phyloP scores from a whole-genome alignment of 2,113 vertebrate species.

The Gadus chalcogrammus region DNA sequence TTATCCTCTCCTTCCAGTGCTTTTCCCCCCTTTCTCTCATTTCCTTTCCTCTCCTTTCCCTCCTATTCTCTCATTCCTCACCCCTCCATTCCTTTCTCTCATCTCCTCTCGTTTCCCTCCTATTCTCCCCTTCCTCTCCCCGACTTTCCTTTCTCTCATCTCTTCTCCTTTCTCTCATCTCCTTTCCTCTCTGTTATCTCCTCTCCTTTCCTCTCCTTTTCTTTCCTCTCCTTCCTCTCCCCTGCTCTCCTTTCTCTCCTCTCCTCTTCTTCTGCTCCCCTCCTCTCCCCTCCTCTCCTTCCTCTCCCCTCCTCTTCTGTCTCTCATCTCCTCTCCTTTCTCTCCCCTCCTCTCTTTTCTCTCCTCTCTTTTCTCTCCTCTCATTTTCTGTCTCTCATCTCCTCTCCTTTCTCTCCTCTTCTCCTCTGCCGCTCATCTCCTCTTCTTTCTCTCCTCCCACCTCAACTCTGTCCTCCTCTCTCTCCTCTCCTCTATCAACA shows the following conservation, averaged over 20 bases:
- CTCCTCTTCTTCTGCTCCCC: too few relatives aligned
- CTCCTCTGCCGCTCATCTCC: slow-evolving; percentile 20
- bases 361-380: slow-evolving; percentile 8
- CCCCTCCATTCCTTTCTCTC: neutral
- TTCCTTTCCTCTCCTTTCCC: slow-evolving; percentile 21
- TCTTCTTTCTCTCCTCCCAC: neutral
- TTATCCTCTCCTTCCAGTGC: neutral
- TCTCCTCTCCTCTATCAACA: slow-evolving; percentile 13
- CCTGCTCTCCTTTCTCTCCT: neutral
- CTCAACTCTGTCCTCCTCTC: slow-evolving; percentile 19
- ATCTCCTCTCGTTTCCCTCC: slow-evolving; percentile 4
- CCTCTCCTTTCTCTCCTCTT: slow-evolving; percentile 11
- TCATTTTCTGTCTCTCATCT: slow-evolving; percentile 22
- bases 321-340: slow-evolving; percentile 13
- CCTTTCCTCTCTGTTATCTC: slow-evolving; percentile 1
- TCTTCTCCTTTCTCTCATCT: neutral
- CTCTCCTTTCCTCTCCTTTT: too few relatives aligned
- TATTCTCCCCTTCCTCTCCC: slow-evolving; percentile 9
- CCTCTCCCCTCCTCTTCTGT: slow-evolving; percentile 1
- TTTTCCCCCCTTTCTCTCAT: slow-evolving; percentile 4
- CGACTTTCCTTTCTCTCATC: slow-evolving; percentile 13
- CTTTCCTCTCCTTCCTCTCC: neutral
- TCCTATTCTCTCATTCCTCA: slow-evolving; percentile 16
- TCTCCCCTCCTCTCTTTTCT: neutral
- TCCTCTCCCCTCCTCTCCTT: neutral